Percentiles rank a stretch among this genome's conserved stretches.
These are phyloP conservation scores for Epinephelus lanceolatus DNA, from an alignment of 2,113 vertebrate genomes.

Conservation along the genomic window DNA sequence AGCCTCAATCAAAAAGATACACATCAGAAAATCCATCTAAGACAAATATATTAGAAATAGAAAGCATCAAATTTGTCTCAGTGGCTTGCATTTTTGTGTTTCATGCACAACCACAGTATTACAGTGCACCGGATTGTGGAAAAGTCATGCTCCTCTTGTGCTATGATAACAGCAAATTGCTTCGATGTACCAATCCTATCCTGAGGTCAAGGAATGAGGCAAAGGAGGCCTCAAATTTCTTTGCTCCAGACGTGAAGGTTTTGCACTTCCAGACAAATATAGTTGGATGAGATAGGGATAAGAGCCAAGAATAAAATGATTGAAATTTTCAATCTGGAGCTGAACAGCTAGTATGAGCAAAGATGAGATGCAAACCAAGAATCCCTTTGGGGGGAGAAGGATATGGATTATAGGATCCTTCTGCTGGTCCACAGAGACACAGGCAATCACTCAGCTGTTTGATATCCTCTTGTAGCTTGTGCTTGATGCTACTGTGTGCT, in stretches of 20 bases:
- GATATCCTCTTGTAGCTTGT: conserved; percentile 67
- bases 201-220: conserved; percentile 38
- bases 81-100: conserved; percentile 19
- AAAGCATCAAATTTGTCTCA: conserved; percentile 19
- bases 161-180: conserved; percentile 58
- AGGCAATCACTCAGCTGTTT: conserved; percentile 74
- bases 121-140: conserved; percentile 3
- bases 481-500: conserved; percentile 56
- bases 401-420: conserved; percentile 77
- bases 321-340: conserved; percentile 75
- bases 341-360: conserved; percentile 56
- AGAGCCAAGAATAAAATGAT: conserved; percentile 67
- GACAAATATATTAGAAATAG: conserved; percentile 6
- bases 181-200: conserved; percentile 50
- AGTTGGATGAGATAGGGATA: conserved; percentile 54
- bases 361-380: conserved; percentile 80
- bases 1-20: conserved; percentile 9
- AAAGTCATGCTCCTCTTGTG: conserved; percentile 13
- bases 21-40: not conserved
- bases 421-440: conserved; percentile 72
- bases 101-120: conserved; percentile 9
- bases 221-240: conserved; percentile 38
- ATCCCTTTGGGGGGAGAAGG: conserved; percentile 67
- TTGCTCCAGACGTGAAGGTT: conserved; percentile 53
- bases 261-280: conserved; percentile 52